Base-by-base conservation (phyloP, 2,888 invertebrate species). In the Nasonovia ribisnigri region DNA sequence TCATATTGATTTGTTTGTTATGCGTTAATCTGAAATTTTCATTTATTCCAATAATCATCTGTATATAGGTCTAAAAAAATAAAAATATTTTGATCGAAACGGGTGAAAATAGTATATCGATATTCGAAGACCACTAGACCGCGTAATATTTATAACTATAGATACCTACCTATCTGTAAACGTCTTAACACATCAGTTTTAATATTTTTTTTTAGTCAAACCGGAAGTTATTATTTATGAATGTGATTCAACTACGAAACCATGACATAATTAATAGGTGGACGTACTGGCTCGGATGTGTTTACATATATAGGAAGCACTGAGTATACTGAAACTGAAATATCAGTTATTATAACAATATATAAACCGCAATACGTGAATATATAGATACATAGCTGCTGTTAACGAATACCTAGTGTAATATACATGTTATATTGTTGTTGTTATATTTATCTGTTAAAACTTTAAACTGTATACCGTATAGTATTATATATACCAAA, bases 161-260 rank as follows among this genome's bases (percentile, higher is more conserved):
- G 48, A 20, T 54, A 36, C 36, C 20, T 8, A 36, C 54, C 20
- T 54, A 77, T 10, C 24, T 57, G 26, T 8, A 77, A 77, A 77
- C 1, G 36, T 26, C 8, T 77, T 8, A 36, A 20, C 36, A 36
- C 36, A 36, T 77, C 77, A 24, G 77, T 87, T 87, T 87, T 26
- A 26, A 36, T 54, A n/a, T 43, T 26, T 48, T 91, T 57, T 86
- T 86, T 87, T 24, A 92, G 92, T 6, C 26, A 92, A 36, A 87
- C 46, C 3, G 92, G 92, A 60, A n/a, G 2, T 46, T 92, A 87
- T 36, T 87, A n/a, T 87, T 87, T 87, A 77, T 77, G 20, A 16
- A 67, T 77, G 8, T 8, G 36, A 77, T 1, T 77, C 36, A 1
- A 36, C 77, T 20, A 11, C 46, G 77, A 2, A 36, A 77, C 77